A percentile compares a stretch with the other conserved stretches of the same genome.
These are phyloP conservation scores for Trissolcus japonicus DNA, from an alignment of 2,888 invertebrate genomes.

Conservation along the genomic window DNA sequence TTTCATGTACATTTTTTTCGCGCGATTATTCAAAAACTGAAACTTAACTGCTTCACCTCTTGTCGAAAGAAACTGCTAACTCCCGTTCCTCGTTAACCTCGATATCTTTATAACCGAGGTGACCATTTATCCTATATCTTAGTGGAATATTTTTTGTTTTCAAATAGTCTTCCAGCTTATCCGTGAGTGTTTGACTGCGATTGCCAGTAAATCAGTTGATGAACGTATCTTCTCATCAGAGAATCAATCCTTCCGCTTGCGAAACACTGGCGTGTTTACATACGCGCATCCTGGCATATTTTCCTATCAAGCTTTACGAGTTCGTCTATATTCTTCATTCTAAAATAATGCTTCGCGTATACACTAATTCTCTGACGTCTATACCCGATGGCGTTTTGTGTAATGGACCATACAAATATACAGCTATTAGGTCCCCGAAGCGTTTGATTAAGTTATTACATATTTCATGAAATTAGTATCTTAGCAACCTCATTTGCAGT, in stretches of 20 bases:
- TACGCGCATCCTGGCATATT: conserved; percentile 40
- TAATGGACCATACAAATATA: conserved; percentile 51
- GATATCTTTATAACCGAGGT: no score
- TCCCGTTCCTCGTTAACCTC: no score
- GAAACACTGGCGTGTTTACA: conserved; percentile 45
- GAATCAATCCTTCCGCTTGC: conserved; percentile 48
- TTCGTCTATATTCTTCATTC: conserved; percentile 44
- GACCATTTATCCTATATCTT: no score
- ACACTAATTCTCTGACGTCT: conserved; percentile 52
- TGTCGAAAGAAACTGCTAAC: no score
- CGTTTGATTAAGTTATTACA: conserved; percentile 54
- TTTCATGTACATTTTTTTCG: no score
- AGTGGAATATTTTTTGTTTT: neutral
- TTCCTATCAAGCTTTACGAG: conserved; percentile 49
- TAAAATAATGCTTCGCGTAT: conserved; percentile 33
- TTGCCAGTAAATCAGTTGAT: conserved; percentile 51
- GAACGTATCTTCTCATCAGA: conserved; percentile 52
- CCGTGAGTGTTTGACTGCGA: conserved; percentile 34
- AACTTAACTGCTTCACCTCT: no score
- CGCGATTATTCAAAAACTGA: no score
- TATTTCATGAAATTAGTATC: conserved; percentile 52
- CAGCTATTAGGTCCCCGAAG: conserved; percentile 47
- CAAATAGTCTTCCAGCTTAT: conserved; percentile 4
- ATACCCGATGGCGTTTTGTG: conserved; percentile 50
- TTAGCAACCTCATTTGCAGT: conserved; percentile 39